Percentiles rank a stretch among this genome's conserved stretches.
These are phyloP conservation scores for Drosophila kikkawai DNA, from an alignment of 1,140 invertebrate species.

Conservation along the genomic window DNA sequence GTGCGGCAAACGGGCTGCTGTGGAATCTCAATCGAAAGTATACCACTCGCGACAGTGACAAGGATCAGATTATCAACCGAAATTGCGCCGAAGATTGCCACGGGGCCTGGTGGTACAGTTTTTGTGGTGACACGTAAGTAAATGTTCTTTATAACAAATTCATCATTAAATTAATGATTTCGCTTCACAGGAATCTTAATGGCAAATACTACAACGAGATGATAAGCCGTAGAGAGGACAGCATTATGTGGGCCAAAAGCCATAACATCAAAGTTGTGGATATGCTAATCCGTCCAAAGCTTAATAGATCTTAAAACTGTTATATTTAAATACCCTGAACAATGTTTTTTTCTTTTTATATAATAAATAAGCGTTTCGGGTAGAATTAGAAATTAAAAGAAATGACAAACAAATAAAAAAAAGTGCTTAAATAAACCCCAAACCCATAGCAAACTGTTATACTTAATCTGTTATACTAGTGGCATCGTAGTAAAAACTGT, in stretches of 20 bases:
- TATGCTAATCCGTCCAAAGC: neutral
- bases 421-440: neutral
- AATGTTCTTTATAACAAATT: too few species aligned
- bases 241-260: slow-evolving; percentile 4
- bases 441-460: neutral
- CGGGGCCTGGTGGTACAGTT: slow-evolving; percentile 4
- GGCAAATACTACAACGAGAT: neutral
- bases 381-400: neutral
- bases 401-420: neutral
- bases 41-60: neutral
- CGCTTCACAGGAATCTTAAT: neutral
- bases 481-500: slow-evolving; percentile 2
- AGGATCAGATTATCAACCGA: neutral
- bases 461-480: too few species aligned
- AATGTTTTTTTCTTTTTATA: neutral
- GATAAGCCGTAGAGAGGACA: neutral
- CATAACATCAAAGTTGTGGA: slow-evolving; percentile 1
- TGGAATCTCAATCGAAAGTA: neutral
- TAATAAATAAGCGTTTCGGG: neutral
- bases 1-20: neutral
- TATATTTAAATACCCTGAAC: neutral
- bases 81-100: slow-evolving; percentile 1
- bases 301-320: neutral
- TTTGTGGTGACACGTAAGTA: slow-evolving; percentile 3
- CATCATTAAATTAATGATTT: neutral